Conservation (phyloP, 2,888 invertebrate genomes). For the Stenurella melanura region DNA sequence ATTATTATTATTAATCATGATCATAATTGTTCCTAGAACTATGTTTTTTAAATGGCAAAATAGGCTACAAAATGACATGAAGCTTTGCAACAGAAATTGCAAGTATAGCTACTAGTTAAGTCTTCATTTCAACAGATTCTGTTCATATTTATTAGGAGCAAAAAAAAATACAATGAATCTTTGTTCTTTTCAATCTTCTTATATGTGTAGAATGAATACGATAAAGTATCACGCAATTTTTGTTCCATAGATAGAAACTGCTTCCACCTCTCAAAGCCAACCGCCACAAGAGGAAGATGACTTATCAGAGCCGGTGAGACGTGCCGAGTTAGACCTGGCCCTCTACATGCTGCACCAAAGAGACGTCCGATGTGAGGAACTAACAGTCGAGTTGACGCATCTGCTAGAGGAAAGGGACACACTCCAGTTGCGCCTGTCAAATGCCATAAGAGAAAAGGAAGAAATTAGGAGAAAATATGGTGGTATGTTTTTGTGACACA, state of each 20-base stretch:
- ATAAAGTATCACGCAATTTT: not conserved
- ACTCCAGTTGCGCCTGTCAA: conserved; percentile 87
- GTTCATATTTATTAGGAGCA: too few species aligned
- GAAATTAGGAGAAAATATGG: conserved; percentile 72
- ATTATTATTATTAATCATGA: too few species aligned
- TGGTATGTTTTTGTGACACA: conserved; percentile 26
- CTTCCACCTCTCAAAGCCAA: not conserved
- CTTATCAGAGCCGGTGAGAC: conserved; percentile 65
- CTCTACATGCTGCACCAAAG: conserved; percentile 90
- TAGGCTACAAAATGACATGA: too few species aligned
- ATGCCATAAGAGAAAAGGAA: conserved; percentile 85
- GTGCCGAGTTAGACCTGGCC: conserved; percentile 86
- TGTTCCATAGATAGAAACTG: conserved; percentile 10
- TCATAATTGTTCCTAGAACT: too few species aligned
- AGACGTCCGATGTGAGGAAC: conserved; percentile 89
- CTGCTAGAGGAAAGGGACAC: conserved; percentile 90
- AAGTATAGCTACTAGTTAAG: too few species aligned
- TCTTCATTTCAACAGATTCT: too few species aligned
- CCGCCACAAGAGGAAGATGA: conserved; percentile 50
- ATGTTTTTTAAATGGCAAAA: too few species aligned
- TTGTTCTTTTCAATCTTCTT: too few species aligned
- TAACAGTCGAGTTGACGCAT: conserved; percentile 88
- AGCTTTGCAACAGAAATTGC: too few species aligned
- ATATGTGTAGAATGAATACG: too few species aligned
- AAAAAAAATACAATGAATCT: too few species aligned